Evolutionary conservation across 2,797 vertebrate species (phyloP).

Genomic region (Staurois parvus): DNA sequence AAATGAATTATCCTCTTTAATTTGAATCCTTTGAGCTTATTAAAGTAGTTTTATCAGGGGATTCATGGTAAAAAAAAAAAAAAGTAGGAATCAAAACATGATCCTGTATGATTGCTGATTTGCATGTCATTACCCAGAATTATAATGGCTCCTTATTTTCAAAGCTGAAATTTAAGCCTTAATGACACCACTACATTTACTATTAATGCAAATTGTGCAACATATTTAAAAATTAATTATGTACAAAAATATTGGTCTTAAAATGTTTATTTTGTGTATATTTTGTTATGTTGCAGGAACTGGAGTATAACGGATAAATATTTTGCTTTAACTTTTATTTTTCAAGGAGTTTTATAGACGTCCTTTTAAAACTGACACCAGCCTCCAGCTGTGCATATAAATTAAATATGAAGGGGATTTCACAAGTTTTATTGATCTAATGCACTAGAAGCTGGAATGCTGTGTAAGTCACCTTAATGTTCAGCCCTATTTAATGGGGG

Average conservation of each 20-base stretch:
- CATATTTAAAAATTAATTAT: not conserved
- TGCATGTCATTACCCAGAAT: conserved; percentile 28
- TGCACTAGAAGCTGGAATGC: conserved; percentile 36
- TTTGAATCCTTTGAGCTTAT: conserved; percentile 42
- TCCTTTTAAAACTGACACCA: conserved; percentile 44
- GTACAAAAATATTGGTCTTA: not conserved
- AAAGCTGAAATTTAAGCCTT: not conserved
- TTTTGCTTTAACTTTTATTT: conserved; percentile 40
- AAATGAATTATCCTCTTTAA: conserved; percentile 20
- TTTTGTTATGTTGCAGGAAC: not conserved
- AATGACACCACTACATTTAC: not conserved
- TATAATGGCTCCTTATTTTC: conserved; percentile 1
- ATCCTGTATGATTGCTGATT: conserved; percentile 38
- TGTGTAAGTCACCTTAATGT: conserved; percentile 40
- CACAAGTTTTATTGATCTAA: conserved; percentile 51
- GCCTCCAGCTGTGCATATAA: conserved; percentile 55
- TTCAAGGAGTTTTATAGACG: conserved; percentile 45
- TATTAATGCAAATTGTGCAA: conserved; percentile 6
- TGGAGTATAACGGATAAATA: conserved; percentile 21
- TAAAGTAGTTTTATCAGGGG: conserved; percentile 43
- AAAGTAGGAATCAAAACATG: conserved; percentile 28
- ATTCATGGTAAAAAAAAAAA: conserved; percentile 15
- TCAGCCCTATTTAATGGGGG: conserved; percentile 24
- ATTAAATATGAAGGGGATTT: conserved; percentile 56
- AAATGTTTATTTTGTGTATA: not conserved